These are phyloP conservation scores for Lydus trimaculatus DNA, from an alignment of 2,888 invertebrate species.

Conservation along the genomic window DNA sequence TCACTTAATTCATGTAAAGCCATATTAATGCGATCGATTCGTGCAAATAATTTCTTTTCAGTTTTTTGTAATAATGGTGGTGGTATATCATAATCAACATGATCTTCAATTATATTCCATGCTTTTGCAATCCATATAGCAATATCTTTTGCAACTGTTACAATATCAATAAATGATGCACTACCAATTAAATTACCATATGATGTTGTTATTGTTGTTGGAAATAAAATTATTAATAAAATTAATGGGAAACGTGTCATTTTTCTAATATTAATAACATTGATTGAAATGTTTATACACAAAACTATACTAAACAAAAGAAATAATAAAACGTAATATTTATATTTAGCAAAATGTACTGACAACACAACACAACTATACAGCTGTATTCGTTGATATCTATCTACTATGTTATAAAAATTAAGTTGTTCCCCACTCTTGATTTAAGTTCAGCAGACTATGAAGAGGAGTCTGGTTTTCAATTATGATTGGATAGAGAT, in stretches of 20 bases:
- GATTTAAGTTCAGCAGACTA: neutral
- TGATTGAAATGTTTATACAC: neutral
- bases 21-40: slow-evolving; percentile 58
- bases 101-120: slow-evolving; percentile 70
- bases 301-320: too few relatives aligned
- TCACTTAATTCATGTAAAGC: slow-evolving; percentile 58
- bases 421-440: slow-evolving; percentile 1
- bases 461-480: neutral
- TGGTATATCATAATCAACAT: slow-evolving; percentile 63
- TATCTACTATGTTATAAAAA: too few relatives aligned
- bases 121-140: slow-evolving; percentile 67
- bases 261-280: neutral
- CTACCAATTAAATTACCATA: neutral
- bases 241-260: neutral
- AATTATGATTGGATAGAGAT: neutral
- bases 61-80: slow-evolving; percentile 68
- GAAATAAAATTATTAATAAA: neutral
- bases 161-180: slow-evolving; percentile 63
- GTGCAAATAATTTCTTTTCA: slow-evolving; percentile 68
- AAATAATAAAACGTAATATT: neutral
- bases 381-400: neutral
- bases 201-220: neutral
- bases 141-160: slow-evolving; percentile 68
- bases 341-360: neutral
- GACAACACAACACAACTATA: neutral